A percentile compares a stretch with the other conserved stretches of the same genome.
These are phyloP conservation scores for Suillia variegata DNA, from an alignment of 2,888 invertebrate species.

Conservation along the genomic window DNA sequence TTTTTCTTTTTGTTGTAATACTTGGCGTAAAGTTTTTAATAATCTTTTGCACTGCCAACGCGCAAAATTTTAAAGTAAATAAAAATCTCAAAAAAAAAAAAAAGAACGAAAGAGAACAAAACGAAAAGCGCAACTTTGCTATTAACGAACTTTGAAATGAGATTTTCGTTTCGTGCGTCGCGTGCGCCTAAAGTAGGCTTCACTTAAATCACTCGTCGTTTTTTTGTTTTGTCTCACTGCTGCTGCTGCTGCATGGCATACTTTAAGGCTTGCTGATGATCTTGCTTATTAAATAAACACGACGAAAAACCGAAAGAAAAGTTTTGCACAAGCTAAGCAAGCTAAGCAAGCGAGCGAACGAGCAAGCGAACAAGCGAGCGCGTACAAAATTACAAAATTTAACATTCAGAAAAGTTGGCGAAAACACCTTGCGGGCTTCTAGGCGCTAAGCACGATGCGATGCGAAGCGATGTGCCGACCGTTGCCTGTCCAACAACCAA, in stretches of 20 bases:
- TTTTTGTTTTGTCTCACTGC: not conserved
- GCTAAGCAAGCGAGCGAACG: too few relatives aligned
- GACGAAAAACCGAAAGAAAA: not conserved
- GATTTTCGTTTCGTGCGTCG: not conserved
- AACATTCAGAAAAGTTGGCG: not conserved
- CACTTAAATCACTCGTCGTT: too few relatives aligned
- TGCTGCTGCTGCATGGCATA: not conserved
- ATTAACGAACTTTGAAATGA: constrained; percentile 1
- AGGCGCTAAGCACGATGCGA: not conserved
- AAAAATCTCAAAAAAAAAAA: not conserved
- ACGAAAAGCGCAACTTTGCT: constrained; percentile 5
- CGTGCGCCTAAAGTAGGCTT: too few relatives aligned
- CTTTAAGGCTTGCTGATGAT: not conserved
- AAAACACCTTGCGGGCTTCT: not conserved
- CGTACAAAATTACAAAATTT: not conserved
- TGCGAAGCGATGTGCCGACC: too few relatives aligned
- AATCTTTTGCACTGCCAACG: not conserved
- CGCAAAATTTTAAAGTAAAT: too few relatives aligned
- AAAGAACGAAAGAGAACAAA: not conserved
- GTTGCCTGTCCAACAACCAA: too few relatives aligned
- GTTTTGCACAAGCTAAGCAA: constrained; percentile 1
- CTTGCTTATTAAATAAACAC: constrained; percentile 1
- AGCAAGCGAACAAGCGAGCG: too few relatives aligned
- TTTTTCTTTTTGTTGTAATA: not conserved
- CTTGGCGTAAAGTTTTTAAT: constrained; percentile 2